Percentiles rank a stretch among this genome's conserved stretches.
These are phyloP conservation scores for Asobara japonica DNA, from an alignment of 1,140 invertebrate genomes.

Conservation along the genomic window DNA sequence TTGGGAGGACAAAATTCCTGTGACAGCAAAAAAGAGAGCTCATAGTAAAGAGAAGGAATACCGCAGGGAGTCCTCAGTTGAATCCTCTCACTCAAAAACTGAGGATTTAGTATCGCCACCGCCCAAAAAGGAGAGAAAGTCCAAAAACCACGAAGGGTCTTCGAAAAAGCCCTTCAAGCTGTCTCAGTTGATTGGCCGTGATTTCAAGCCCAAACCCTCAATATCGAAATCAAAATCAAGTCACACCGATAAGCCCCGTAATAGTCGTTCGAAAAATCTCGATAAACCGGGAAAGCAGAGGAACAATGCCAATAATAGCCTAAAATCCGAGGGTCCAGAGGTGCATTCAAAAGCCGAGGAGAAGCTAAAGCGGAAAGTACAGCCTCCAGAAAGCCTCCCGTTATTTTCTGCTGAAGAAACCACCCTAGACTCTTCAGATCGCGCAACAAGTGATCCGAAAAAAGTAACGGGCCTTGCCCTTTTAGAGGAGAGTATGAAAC, in stretches of 20 bases:
- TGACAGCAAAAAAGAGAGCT: conserved; percentile 13
- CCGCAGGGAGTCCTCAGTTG: neutral
- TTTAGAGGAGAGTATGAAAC: conserved; percentile 49
- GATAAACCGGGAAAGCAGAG: neutral
- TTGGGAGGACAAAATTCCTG: neutral
- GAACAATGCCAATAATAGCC: neutral
- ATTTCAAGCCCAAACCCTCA: conserved; percentile 9
- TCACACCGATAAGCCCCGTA: neutral
- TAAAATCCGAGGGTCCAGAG: neutral
- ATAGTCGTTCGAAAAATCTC: neutral
- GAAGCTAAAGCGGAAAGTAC: neutral
- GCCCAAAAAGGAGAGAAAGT: neutral
- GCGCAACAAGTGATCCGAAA: conserved; percentile 32
- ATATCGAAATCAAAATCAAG: neutral
- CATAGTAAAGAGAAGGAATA: conserved; percentile 25
- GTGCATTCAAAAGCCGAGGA: neutral
- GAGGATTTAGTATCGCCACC: neutral
- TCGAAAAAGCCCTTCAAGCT: conserved; percentile 12
- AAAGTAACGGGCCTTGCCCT: conserved; percentile 46
- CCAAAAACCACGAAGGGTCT: neutral
- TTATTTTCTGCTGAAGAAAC: conserved; percentile 57
- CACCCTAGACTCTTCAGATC: conserved; percentile 47
- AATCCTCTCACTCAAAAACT: neutral
- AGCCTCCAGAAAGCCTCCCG: neutral
- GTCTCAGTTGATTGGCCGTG: neutral